Conservation (phyloP, 2,113 vertebrate genomes). For the Dipodomys stephensi region DNA sequence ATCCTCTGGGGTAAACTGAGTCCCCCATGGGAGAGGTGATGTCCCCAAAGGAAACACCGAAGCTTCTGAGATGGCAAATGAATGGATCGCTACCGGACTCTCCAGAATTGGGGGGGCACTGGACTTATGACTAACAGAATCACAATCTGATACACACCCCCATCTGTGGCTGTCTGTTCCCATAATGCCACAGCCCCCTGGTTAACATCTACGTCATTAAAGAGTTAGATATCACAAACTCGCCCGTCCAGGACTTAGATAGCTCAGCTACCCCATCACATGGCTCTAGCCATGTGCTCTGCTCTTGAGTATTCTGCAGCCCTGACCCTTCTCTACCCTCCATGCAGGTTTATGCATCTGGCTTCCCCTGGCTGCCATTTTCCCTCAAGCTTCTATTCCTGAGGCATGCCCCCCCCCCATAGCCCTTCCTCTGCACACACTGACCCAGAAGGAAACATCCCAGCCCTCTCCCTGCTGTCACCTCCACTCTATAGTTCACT, state of each 20-base stretch:
- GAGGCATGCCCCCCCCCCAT: not conserved
- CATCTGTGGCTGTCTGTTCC: too few species aligned
- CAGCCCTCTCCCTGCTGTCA: not conserved
- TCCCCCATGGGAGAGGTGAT: not conserved
- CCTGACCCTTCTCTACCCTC: not conserved
- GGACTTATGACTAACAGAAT: not conserved
- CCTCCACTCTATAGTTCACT: not conserved
- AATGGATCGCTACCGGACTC: too few species aligned
- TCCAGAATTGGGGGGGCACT: not conserved
- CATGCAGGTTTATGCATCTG: too few species aligned
- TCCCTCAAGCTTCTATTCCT: not conserved
- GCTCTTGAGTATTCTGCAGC: not conserved
- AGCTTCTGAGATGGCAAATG: not conserved
- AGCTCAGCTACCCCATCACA: not conserved
- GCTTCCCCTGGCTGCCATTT: not conserved
- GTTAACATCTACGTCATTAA: not conserved
- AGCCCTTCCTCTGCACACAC: not conserved
- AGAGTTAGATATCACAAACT: too few species aligned
- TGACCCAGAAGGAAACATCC: not conserved
- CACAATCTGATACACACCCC: not conserved
- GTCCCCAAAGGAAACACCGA: not conserved
- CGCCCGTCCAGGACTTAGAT: too few species aligned
- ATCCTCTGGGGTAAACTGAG: not conserved
- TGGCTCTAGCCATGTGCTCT: not conserved
- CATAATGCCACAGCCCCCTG: not conserved